These are phyloP conservation scores for Drosophila triauraria DNA, from an alignment of 1,140 invertebrate genomes.

Conservation along the genomic window DNA sequence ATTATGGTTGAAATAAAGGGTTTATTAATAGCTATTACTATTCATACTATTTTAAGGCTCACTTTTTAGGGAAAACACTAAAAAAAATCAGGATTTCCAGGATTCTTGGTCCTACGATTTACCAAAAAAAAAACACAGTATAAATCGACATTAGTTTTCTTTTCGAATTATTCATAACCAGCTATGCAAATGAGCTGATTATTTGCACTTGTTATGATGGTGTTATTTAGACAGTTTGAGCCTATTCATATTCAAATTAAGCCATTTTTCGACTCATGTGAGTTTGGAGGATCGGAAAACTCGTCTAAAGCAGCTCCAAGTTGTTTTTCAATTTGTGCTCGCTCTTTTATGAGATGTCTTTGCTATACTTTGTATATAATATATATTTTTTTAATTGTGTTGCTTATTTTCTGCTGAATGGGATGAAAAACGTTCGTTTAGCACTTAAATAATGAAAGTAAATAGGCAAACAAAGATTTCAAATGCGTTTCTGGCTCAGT, in stretches of 20 bases:
- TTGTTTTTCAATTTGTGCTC: conserved; percentile 36
- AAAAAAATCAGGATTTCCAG: too few species aligned
- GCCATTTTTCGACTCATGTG: conserved; percentile 48
- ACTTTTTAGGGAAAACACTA: not conserved
- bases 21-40: not conserved
- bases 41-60: not conserved
- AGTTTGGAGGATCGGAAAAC: conserved; percentile 26
- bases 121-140: not conserved
- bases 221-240: conserved; percentile 45
- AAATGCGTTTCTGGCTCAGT: conserved; percentile 51
- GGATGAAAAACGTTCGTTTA: conserved; percentile 56
- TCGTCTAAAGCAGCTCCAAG: conserved; percentile 9
- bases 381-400: conserved; percentile 32
- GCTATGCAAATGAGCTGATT: conserved; percentile 35
- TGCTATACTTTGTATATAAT: not conserved
- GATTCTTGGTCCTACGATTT: too few species aligned
- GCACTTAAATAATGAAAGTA: conserved; percentile 59
- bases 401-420: conserved; percentile 35
- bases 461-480: conserved; percentile 45
- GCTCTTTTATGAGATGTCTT: conserved; percentile 11
- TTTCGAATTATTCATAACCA: conserved; percentile 30
- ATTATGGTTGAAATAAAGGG: not conserved
- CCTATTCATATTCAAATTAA: conserved; percentile 50
- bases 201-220: conserved; percentile 41
- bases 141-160: conserved; percentile 4